Evolutionary conservation across 2,113 vertebrate genomes (phyloP), one percentile per base, ranked within the genome.

Genomic region (Hippocampus barbouri): DNA sequence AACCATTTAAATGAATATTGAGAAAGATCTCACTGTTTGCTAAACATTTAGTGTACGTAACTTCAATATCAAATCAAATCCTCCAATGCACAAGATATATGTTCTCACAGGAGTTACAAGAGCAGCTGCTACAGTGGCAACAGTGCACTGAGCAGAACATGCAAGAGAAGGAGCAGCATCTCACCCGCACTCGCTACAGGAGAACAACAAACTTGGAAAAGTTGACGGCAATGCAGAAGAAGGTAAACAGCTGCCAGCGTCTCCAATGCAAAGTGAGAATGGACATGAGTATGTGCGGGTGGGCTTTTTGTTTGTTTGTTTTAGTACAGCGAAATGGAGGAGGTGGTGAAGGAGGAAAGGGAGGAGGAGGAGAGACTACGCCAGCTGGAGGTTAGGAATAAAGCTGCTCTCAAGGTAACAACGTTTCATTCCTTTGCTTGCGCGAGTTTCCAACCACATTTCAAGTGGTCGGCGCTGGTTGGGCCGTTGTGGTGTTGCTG

Each of bases 281-380:
- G 3, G 51, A 49, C 7, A 14, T 18, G 66, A 25, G 61, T 56
- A 38, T 59, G 41, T 9, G 2, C 1, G 21, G 10, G 34, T n/a
- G n/a, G n/a, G 63, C 40, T 74, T 41, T 77, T 47, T 82, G 61
- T 72, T 82, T 69, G 83, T 86, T 74, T 74, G 49, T 79, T 60
- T 82, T 65, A 88, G 88, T 76, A 71, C 43, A 70, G 2, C 18
- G 76, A 77, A 56, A 85, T 87, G 82, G 86, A 88, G 67, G 74
- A 72, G 79, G 66, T 89, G 71, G 74, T 84, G 49, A 57, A 70
- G n/a, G 84, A 88, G 43, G 82, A 88, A 54, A 80, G 57, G 67
- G 73, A 75, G 70, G 81, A 86, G 72, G 79, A 86, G 74, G 74
- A 86, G 75, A 67, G 56, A 66, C 61, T 77, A 25, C 54, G 4